Evolutionary conservation across 2,888 invertebrate species (phyloP), one percentile per base, ranked within the genome.

Genomic region (Lithophane leautieri): DNA sequence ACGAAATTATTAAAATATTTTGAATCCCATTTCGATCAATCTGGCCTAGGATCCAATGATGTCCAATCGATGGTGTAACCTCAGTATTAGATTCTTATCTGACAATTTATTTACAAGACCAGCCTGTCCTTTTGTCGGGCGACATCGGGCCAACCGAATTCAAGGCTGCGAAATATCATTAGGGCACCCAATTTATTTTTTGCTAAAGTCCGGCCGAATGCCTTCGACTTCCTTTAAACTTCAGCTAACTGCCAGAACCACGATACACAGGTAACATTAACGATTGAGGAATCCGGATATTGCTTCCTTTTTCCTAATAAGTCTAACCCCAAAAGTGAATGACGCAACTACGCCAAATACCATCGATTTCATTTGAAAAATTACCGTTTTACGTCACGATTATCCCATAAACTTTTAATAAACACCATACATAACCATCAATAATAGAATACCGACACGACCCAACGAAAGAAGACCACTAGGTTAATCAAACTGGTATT

Each of bases 401-500:
- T 56, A 65, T 58, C 28, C 52, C 56, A 73, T 54, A 52, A 58
- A 82, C 67, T 7, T 61, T 61, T 22, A 54, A 62, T 47, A 28
- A 72, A 69, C n/a, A 76, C 54, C 22, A 50, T 56, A 34, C 52
- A 73, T 54, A 78, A 47, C 50, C 58, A 47, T 69, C 44, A 14
- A 63, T 65, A 68, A 68, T 16, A 40, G 54, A 60, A 71, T 54
- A 66, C 58, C 47, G 44, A 50, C 62, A 67, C 61, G 54, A 40
- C 52, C 78, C 8, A 19, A 25, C 47, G 42, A 72, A 83, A 78
- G 56, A 72, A 28, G 79, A 72, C 60, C 70, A 83, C 63, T 79
- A 66, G 86, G 89, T 86, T 86, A 83, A 85, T 84, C 73, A 83
- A 66, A 86, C 82, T 79, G 72, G 86, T 85, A 85, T 88, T 81